Conservation (phyloP, 1,140 invertebrate genomes). For the Polypedilum vanderplanki region DNA sequence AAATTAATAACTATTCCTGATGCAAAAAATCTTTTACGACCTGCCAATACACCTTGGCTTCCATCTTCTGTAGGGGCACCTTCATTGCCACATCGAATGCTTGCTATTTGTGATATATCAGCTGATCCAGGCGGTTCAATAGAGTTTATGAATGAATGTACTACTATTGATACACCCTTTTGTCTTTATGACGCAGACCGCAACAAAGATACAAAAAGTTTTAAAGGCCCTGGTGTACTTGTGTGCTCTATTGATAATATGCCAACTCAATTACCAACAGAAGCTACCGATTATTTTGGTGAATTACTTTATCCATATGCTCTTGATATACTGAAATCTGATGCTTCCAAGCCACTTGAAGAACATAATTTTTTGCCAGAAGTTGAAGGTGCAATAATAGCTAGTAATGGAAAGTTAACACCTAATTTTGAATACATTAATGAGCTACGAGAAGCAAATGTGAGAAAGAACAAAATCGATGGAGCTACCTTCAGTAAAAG, state of each 20-base stretch:
- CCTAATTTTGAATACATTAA: slow-evolving; percentile 92
- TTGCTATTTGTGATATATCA: slow-evolving; percentile 95
- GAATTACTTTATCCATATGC: slow-evolving; percentile 85
- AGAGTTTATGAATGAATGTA: slow-evolving; percentile 99
- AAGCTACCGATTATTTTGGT: slow-evolving; percentile 97
- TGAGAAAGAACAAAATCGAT: slow-evolving; percentile 51
- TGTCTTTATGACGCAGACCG: slow-evolving; percentile 97
- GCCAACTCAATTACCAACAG: slow-evolving; percentile 96
- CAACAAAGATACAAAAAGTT: slow-evolving; percentile 94
- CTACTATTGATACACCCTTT: slow-evolving; percentile 98
- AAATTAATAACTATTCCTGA: slow-evolving; percentile 95
- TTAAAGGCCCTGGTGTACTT: slow-evolving; percentile 91
- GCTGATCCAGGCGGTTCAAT: slow-evolving; percentile 98
- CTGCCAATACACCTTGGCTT: slow-evolving; percentile 86
- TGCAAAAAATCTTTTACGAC: slow-evolving; percentile 86
- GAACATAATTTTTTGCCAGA: slow-evolving; percentile 58
- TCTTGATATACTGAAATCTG: slow-evolving; percentile 82
- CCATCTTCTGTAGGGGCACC: slow-evolving; percentile 79
- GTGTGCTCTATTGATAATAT: slow-evolving; percentile 99
- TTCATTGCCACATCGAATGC: slow-evolving; percentile 79
- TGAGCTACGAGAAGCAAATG: slow-evolving; percentile 63
- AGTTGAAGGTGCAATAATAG: slow-evolving; percentile 71
- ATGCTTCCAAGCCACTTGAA: slow-evolving; percentile 76
- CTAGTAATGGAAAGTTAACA: slow-evolving; percentile 88
- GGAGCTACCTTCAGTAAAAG: slow-evolving; percentile 46